phyloP scores from a whole-genome alignment of 2,113 vertebrate genomes.

The Delphinus delphis region DNA sequence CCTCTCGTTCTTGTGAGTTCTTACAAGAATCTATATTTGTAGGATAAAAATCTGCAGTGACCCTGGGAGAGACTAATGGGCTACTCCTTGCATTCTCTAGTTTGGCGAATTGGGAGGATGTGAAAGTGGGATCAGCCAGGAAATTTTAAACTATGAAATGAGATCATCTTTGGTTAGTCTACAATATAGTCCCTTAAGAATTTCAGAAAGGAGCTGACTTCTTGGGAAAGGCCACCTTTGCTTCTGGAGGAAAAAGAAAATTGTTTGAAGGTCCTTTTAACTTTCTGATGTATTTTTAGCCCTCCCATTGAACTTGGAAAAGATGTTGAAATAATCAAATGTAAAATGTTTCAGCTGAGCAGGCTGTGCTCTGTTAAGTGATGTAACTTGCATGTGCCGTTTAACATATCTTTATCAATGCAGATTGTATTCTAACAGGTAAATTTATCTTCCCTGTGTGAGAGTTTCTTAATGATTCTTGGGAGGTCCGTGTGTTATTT shows the following conservation, averaged over 20 bases:
- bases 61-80: neutral
- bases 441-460: constrained; percentile 54
- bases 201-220: neutral
- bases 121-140: neutral
- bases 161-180: neutral
- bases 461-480: constrained; percentile 27
- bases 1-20: neutral
- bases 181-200: neutral
- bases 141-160: neutral
- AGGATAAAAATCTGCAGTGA: neutral
- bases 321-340: constrained; percentile 34
- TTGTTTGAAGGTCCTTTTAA: constrained; percentile 23
- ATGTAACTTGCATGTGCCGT: constrained; percentile 50
- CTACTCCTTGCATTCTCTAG: neutral
- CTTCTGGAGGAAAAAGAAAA: neutral
- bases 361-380: constrained; percentile 25
- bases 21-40: neutral
- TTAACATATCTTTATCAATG: constrained; percentile 55
- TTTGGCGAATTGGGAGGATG: neutral
- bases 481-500: constrained; percentile 32
- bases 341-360: constrained; percentile 34
- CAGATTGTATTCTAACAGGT: constrained; percentile 52
- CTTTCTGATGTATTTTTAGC: constrained; percentile 38
- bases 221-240: neutral
- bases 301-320: neutral